Percentiles rank a stretch among this genome's conserved stretches.
Conservation (phyloP, 2,113 vertebrate species). For the Xyrauchen texanus region DNA sequence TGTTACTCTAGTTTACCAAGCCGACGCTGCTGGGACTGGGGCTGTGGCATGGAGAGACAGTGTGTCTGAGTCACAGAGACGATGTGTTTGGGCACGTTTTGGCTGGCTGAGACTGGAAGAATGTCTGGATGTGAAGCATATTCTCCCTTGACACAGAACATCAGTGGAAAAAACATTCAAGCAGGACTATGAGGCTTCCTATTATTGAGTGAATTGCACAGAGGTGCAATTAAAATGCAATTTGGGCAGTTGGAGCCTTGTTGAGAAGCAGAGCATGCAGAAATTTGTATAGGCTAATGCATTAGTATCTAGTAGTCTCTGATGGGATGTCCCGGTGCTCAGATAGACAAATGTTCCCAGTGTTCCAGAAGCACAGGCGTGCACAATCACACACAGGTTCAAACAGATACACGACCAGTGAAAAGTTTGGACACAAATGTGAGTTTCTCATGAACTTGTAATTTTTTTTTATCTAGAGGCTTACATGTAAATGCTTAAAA, state of each 20-base stretch:
- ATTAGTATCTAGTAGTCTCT: slow-evolving; percentile 32
- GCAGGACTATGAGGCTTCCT: background rate
- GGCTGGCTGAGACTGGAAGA: slow-evolving; percentile 27
- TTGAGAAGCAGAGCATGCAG: no score
- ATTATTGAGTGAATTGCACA: slow-evolving; percentile 9
- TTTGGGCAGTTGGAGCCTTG: background rate
- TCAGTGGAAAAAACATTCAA: slow-evolving; percentile 26
- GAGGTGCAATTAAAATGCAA: background rate
- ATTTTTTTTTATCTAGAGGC: no score
- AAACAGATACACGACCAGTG: slow-evolving; percentile 36
- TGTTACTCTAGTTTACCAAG: slow-evolving; percentile 31
- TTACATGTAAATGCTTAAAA: no score
- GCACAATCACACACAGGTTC: background rate
- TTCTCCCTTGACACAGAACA: slow-evolving; percentile 9
- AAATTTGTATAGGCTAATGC: background rate
- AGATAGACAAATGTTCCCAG: background rate
- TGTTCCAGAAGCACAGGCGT: slow-evolving; percentile 18
- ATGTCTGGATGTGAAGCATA: slow-evolving; percentile 20
- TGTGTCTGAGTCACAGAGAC: slow-evolving; percentile 25
- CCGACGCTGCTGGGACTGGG: slow-evolving; percentile 6
- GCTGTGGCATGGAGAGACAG: slow-evolving; percentile 19
- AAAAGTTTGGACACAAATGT: slow-evolving; percentile 26
- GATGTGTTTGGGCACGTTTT: slow-evolving; percentile 22
- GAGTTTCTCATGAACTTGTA: no score
- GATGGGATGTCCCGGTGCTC: slow-evolving; percentile 7